Conservation (phyloP, 2,888 invertebrate genomes). For the Platycheirus albimanus region DNA sequence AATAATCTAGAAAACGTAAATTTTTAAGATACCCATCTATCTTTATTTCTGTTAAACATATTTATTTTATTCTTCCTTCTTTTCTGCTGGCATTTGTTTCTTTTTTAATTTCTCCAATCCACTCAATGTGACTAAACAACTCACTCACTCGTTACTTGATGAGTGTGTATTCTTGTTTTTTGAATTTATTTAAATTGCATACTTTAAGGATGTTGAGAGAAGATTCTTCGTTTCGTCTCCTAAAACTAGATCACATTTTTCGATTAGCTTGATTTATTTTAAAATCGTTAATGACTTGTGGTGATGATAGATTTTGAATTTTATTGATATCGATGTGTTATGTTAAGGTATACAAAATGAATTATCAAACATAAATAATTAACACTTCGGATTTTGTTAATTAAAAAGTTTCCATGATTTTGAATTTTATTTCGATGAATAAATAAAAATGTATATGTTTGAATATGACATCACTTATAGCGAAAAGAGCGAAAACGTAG, state of each 20-base stretch:
- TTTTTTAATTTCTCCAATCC: background rate
- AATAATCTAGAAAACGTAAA: background rate
- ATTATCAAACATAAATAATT: background rate
- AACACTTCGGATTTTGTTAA: background rate
- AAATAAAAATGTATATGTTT: slow-evolving; percentile 1
- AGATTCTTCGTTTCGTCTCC: no score
- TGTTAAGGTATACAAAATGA: no score
- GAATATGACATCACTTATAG: no score
- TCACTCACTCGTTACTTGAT: background rate
- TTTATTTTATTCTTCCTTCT: slow-evolving; percentile 15
- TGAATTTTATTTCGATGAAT: background rate
- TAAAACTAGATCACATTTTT: no score
- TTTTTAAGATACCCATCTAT: slow-evolving; percentile 7
- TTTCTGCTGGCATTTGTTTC: background rate
- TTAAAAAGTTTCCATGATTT: background rate
- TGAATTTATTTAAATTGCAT: background rate
- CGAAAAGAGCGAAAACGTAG: no score
- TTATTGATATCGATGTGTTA: no score
- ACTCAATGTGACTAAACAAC: background rate
- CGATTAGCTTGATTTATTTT: no score
- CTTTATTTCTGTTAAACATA: slow-evolving; percentile 10
- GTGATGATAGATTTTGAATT: background rate
- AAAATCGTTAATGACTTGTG: no score
- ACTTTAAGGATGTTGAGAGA: no score
- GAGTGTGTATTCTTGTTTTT: background rate